Base-by-base conservation (phyloP, 1,140 invertebrate genomes). In the Littorina saxatilis region DNA sequence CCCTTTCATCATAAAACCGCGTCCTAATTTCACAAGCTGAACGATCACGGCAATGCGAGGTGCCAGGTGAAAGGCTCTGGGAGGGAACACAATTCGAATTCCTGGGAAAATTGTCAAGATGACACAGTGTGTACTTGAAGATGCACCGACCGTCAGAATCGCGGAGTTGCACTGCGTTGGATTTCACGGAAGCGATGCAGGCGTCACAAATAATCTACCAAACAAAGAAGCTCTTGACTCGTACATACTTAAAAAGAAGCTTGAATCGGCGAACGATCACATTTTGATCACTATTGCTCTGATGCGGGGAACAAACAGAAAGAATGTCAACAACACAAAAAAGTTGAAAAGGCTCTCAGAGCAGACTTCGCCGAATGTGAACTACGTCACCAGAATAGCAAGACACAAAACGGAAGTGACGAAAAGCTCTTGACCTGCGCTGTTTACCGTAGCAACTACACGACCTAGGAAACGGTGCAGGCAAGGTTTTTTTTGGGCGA, bases 371-470 rank as follows among this genome's bases (percentile, higher is more conserved):
- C 40, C 20, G 70, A 7, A 76, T 85, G 83, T 81, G 84, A 40
- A 80, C 79, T 82, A 88, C 86, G 88, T 90, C 87, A 88, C 80
- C 27, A 70, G 40, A 80, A 79, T 82, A n/a, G 80, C 40, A 39
- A 40, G 82, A 74, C 27, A 9, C 43, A 61, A 63, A 63, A 15
- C 82, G 89, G 88, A 90, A 85, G 84, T 89, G 85, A 91, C 86
- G 86, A 52, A 73, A 37, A 80, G 40, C 73, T n/a, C 75, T n/a
- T 29, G n/a, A 43, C 23, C 81, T 68, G 79, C 68, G 32, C 47
- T 88, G 84, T 89, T 90, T 90, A 88, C 87, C 89, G 50, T 91
- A 89, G 88, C 89, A 89, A 91, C 90, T 74, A 58, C 79, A 85
- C 86, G n/a, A 85, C 63, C 77, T 63, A 79, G 80, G 83, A 79